Evolutionary conservation across 2,888 invertebrate genomes (phyloP), one percentile per base, ranked within the genome.

Genomic region (Amphipyra tragopoginis): DNA sequence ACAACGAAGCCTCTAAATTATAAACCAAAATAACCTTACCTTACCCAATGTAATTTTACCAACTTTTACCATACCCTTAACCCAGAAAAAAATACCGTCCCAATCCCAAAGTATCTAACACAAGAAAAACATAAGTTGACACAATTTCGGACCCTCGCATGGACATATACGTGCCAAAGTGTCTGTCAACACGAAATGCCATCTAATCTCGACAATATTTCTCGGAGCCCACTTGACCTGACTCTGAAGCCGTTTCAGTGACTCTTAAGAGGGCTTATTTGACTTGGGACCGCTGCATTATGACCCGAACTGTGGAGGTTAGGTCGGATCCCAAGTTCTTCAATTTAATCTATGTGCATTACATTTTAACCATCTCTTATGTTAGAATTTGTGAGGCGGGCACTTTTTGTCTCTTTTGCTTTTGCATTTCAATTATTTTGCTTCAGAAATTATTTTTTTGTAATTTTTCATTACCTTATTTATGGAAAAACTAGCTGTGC

Each of bases 281-380:
- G 81, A 83, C 81, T 82, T 81, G 67, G 76, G 75, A 80, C 75
- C 65, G 71, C 71, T 80, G 81, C 80, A 84, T 82, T 85, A 85
- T 84, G 77, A 74, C 70, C 73, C 61, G 34, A 62, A 62, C 65
- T 57, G 64, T 51, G 29, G 50, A 61, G 55, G 50, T 53, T 47
- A 44, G 53, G 15, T 43, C 43, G 52, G 21, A 34, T 39, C 56
- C 48, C 33, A 34, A 57, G 51, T 51, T 54, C 59, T 70, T 59
- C 48, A 61, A 36, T 51, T 54, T 61, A 77, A 70, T 64, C 55
- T 73, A 72, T 76, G 65, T 66, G 69, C 65, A 75, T 65, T 65
- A 55, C 21, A 51, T 72, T 66, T 52, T 44, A 52, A 26, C 0
- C 0, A 10, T 13, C 36, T 11, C 34, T 43, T 7, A 0, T 29